These are phyloP conservation scores for Gryllus longicercus DNA, from an alignment of 2,888 invertebrate species.

Conservation along the genomic window DNA sequence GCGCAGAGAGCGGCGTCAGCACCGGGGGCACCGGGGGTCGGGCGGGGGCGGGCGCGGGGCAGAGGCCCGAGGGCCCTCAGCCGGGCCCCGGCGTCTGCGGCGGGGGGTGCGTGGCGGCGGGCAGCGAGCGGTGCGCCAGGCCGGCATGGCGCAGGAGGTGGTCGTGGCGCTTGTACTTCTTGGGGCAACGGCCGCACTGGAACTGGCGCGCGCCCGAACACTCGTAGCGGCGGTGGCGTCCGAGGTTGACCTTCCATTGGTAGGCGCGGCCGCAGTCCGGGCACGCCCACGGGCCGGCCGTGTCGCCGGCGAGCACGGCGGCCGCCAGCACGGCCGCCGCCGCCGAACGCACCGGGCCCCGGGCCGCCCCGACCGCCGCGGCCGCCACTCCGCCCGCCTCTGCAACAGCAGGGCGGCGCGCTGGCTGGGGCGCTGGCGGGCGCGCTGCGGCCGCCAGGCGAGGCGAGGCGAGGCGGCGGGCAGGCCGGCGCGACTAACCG, in stretches of 20 bases:
- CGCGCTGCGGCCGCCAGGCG: too few relatives aligned
- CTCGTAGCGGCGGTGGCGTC: constrained; percentile 38
- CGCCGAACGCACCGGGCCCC: too few relatives aligned
- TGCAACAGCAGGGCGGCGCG: too few relatives aligned
- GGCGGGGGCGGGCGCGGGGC: constrained; percentile 22
- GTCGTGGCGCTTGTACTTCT: constrained; percentile 20
- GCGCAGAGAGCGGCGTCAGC: neutral
- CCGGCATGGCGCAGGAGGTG: constrained; percentile 26
- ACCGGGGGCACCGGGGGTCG: neutral
- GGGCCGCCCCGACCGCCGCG: too few relatives aligned
- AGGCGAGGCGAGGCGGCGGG: too few relatives aligned
- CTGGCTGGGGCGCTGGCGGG: too few relatives aligned
- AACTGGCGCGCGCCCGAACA: constrained; percentile 39
- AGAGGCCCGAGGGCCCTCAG: neutral
- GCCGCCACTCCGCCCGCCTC: too few relatives aligned
- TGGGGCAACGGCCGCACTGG: constrained; percentile 38
- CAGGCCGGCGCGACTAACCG: too few relatives aligned
- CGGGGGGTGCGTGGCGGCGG: neutral
- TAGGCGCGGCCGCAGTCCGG: constrained; percentile 45
- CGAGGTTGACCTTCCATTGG: constrained; percentile 43
- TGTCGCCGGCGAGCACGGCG: neutral
- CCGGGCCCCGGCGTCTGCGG: neutral
- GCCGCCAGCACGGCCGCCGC: neutral
- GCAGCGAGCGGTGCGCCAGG: constrained; percentile 12
- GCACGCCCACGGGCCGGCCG: constrained; percentile 39